Evolutionary conservation across 2,888 invertebrate genomes (phyloP).

Genomic region (Sinelater perroti): DNA sequence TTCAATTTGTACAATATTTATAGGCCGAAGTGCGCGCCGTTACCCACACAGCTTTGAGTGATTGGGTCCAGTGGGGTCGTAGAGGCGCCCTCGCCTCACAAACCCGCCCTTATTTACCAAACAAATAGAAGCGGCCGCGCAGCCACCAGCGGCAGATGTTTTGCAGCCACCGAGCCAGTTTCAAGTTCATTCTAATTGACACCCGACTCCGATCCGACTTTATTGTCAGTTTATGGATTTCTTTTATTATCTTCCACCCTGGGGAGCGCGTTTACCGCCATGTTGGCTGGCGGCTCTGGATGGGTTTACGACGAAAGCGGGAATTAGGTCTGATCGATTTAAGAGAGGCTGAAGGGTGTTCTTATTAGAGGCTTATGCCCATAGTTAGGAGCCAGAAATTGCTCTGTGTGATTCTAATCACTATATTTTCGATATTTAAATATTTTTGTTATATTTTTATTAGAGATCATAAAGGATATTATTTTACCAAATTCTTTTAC

Average conservation of each 20-base stretch:
- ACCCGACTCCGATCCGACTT: slow-evolving; percentile 38
- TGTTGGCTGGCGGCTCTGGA: too few species aligned
- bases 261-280: slow-evolving; percentile 23
- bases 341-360: too few species aligned
- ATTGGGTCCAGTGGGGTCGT: slow-evolving; percentile 40
- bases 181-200: slow-evolving; percentile 39
- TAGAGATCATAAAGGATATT: too few species aligned
- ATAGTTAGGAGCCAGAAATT: too few species aligned
- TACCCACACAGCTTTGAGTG: slow-evolving; percentile 38
- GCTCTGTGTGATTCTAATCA: too few species aligned
- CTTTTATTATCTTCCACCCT: slow-evolving; percentile 29
- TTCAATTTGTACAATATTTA: slow-evolving; percentile 47
- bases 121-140: slow-evolving; percentile 37
- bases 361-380: too few species aligned
- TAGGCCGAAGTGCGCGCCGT: slow-evolving; percentile 39
- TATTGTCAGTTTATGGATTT: slow-evolving; percentile 35
- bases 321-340: too few species aligned
- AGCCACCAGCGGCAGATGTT: slow-evolving; percentile 34
- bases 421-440: too few species aligned
- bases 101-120: slow-evolving; percentile 41
- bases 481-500: too few species aligned
- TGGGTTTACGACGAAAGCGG: too few species aligned
- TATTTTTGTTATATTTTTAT: too few species aligned
- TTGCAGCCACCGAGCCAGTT: slow-evolving; percentile 32
- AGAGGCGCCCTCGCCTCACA: slow-evolving; percentile 34